phyloP scores from a whole-genome alignment of 1,140 invertebrate species.

The Hormaphis cornu region DNA sequence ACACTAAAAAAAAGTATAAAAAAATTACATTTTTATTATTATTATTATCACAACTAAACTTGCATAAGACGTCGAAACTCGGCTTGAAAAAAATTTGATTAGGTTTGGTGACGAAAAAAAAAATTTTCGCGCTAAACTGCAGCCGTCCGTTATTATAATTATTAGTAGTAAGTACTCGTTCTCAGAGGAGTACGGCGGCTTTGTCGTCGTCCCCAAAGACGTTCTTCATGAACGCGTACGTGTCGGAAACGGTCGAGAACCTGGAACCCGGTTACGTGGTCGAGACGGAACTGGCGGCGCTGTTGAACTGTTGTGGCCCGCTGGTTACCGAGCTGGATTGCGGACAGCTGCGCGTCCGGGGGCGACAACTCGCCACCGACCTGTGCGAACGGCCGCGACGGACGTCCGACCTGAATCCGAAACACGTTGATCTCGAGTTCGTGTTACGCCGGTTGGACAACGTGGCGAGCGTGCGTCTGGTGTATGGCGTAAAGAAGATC shows the following conservation, averaged over 20 bases:
- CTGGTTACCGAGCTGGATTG: background rate
- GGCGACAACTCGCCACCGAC: background rate
- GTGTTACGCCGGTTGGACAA: background rate
- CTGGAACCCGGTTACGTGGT: background rate
- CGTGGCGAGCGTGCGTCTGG: background rate
- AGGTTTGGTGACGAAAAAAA: too few relatives aligned
- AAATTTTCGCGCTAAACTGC: too few relatives aligned
- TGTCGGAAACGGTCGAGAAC: background rate
- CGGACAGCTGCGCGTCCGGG: background rate
- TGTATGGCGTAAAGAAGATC: background rate
- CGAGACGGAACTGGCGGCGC: background rate
- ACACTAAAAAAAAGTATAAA: too few relatives aligned
- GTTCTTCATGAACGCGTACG: background rate
- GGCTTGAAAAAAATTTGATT: too few relatives aligned
- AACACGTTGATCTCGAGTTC: background rate
- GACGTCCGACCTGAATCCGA: background rate
- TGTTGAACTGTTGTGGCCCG: background rate
- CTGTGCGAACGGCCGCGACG: background rate
- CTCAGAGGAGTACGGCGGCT: too few relatives aligned
- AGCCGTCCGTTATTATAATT: too few relatives aligned
- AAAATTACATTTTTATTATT: too few relatives aligned
- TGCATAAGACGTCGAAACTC: too few relatives aligned
- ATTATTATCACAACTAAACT: too few relatives aligned
- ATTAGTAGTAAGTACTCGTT: too few relatives aligned
- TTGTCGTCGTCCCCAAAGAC: background rate